A percentile compares a stretch with the other conserved stretches of the same genome.
These are phyloP conservation scores for Micromussa lordhowensis DNA, from an alignment of 92 coral and sea anemone genomes.

Conservation along the genomic window DNA sequence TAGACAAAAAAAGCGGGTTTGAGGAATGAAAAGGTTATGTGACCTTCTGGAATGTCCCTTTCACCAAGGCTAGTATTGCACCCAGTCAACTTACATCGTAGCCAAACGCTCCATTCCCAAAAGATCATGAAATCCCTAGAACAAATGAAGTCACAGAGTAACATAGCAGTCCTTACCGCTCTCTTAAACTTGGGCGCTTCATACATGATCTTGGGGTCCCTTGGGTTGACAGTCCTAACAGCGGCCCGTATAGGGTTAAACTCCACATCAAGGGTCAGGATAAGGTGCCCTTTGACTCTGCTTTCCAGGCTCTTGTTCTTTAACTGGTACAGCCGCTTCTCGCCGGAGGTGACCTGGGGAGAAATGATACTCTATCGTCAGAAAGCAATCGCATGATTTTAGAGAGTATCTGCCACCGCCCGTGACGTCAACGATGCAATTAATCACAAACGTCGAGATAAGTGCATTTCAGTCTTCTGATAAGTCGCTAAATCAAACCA, in stretches of 20 bases:
- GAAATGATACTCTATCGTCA: background rate
- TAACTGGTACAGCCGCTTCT: slow-evolving; percentile 97
- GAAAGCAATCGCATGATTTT: background rate
- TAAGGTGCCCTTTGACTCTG: slow-evolving; percentile 96
- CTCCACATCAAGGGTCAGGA: slow-evolving; percentile 91
- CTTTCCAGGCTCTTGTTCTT: slow-evolving; percentile 94
- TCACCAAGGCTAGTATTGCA: background rate
- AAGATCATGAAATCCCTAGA: background rate
- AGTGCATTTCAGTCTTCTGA: too few relatives aligned
- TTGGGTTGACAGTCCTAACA: slow-evolving; percentile 93
- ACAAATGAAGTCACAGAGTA: background rate
- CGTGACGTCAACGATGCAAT: background rate
- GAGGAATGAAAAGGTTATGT: background rate
- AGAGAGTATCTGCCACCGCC: background rate
- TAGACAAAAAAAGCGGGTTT: background rate
- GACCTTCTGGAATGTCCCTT: background rate
- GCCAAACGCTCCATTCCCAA: background rate
- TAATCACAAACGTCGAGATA: background rate
- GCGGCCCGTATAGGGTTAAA: slow-evolving; percentile 95
- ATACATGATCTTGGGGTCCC: slow-evolving; percentile 89
- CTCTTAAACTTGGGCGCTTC: slow-evolving; percentile 94
- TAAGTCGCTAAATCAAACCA: too few relatives aligned
- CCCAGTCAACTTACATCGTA: background rate
- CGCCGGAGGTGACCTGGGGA: slow-evolving; percentile 79
- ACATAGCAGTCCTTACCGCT: slow-evolving; percentile 68